Evolutionary conservation across 2,797 vertebrate genomes (phyloP).

Genomic region (Bryconaethiops microstoma): DNA sequence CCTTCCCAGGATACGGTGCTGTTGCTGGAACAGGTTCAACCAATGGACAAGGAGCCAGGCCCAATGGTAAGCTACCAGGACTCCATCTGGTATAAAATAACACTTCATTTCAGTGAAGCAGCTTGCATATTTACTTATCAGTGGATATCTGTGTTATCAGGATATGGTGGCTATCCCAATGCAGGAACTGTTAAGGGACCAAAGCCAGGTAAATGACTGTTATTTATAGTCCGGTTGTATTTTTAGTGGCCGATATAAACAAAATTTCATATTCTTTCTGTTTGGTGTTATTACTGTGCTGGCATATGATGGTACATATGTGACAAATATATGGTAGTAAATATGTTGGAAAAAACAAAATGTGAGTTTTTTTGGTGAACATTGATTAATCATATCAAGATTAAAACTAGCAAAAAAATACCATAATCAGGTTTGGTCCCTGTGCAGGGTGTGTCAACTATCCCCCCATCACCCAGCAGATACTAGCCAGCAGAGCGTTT

Average conservation of each 20-base stretch:
- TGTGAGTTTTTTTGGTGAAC: too few relatives aligned
- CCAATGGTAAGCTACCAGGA: not conserved
- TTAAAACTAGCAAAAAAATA: too few relatives aligned
- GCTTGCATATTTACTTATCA: not conserved
- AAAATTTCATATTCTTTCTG: not conserved
- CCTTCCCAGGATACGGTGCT: too few relatives aligned
- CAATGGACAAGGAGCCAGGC: constrained; percentile 1
- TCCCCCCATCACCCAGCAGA: too few relatives aligned
- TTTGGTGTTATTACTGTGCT: constrained; percentile 3
- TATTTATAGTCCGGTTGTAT: not conserved
- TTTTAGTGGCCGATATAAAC: not conserved
- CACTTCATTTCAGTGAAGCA: too few relatives aligned
- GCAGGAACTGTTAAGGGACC: constrained; percentile 36
- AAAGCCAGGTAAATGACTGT: constrained; percentile 46
- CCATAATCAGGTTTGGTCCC: too few relatives aligned
- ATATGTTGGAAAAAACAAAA: too few relatives aligned
- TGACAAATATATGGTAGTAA: too few relatives aligned
- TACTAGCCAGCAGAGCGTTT: too few relatives aligned
- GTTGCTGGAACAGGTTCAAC: not conserved
- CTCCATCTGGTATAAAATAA: too few relatives aligned
- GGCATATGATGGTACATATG: constrained; percentile 57
- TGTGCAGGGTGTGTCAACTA: too few relatives aligned
- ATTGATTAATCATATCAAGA: too few relatives aligned
- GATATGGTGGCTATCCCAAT: constrained; percentile 45
- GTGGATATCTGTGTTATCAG: constrained; percentile 12